Base-by-base conservation (phyloP, 1,140 invertebrate genomes). In the Ceratosolen solmsi region DNA sequence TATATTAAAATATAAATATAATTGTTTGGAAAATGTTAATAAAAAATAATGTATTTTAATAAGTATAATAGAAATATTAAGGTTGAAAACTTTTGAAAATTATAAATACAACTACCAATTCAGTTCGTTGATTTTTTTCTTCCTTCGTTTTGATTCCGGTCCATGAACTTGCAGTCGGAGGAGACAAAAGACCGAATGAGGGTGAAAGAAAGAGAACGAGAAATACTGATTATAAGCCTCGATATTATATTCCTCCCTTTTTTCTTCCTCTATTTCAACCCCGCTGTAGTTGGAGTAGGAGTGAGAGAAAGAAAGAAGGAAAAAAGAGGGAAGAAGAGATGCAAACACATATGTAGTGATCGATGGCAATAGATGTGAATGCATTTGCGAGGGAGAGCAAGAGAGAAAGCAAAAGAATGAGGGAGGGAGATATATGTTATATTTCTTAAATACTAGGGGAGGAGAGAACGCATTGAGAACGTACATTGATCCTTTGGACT, bases 361-460 rank as follows among this genome's bases (percentile, higher is more conserved):
- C 86, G 87, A 89, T 88, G 88, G 82, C 84, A 78, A 81, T 87
- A 82, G 85, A 87, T 87, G 87, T 82, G 85, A 88, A 87, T 86
- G 84, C 83, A 68, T 36, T n/a, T 20, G 60, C 63, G 33, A 49
- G 83, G 84, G 75, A 82, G 84, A 51, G 82, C 76, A 70, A 83
- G 78, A 84, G 80, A 82, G 82, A 84, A 76, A 82, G 25, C 85
- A 82, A 80, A 84, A 81, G 79, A 84, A 76, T 84, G 83, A 82
- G 82, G 80, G 80, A 49, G n/a, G 38, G 54, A 78, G 77, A 85
- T 75, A 77, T 51, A 51, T 73, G 41, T 60, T 79, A 76, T 41
- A 70, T 70, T n/a, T 1, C 36, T 70, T 13, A 22, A 9, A 70
- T 70, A 25, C 25, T n/a, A 70, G 68, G 68, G 68, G 36, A 41